These are phyloP conservation scores for Electrona antarctica DNA, from an alignment of 2,113 vertebrate species.

Conservation along the genomic window DNA sequence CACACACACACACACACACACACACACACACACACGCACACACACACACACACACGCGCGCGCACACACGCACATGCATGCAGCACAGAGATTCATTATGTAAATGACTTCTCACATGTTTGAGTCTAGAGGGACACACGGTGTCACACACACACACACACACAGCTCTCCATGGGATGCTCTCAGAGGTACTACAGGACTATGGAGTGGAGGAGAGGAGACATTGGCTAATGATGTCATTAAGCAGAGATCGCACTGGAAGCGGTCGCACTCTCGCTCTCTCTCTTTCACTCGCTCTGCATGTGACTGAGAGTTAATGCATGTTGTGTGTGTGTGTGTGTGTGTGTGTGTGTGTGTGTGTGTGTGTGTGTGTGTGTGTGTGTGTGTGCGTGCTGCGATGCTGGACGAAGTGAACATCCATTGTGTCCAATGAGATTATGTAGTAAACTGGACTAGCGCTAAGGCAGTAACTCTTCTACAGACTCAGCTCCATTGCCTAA, in stretches of 20 bases:
- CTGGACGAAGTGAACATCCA: too few relatives aligned
- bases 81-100: too few relatives aligned
- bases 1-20: too few relatives aligned
- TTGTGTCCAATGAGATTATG: too few relatives aligned
- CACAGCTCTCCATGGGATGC: conserved; percentile 36
- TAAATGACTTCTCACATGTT: too few relatives aligned
- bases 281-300: neutral
- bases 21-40: too few relatives aligned
- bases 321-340: conserved; percentile 22
- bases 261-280: neutral
- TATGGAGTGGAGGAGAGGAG: conserved; percentile 34
- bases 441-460: too few relatives aligned
- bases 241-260: conserved; percentile 35
- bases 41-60: too few relatives aligned
- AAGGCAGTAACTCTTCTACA: too few relatives aligned
- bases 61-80: too few relatives aligned
- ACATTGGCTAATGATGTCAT: conserved; percentile 62
- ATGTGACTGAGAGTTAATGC: conserved; percentile 4
- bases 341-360: neutral
- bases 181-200: conserved; percentile 37
- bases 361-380: conserved; percentile 13
- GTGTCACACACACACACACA: conserved; percentile 1
- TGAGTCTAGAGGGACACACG: too few relatives aligned
- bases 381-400: neutral
- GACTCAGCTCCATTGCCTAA: too few relatives aligned